Conservation (phyloP, 1,140 invertebrate genomes). For the Lepidostoma basale region DNA sequence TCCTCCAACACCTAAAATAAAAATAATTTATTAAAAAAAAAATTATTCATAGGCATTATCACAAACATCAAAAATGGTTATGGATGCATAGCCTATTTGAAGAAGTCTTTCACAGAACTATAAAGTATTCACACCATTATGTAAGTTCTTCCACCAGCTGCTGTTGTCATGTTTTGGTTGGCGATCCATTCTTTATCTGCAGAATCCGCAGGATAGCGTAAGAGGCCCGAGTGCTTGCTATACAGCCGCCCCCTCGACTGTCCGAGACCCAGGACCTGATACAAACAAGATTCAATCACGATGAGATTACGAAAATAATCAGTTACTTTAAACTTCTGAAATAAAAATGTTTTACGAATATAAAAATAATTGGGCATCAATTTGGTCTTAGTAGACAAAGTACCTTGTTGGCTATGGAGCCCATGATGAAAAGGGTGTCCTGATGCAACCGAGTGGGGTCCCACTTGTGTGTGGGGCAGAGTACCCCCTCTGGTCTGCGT, state of each 20-base stretch:
- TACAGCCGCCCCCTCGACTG: constrained; percentile 76
- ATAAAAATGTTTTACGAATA: background rate
- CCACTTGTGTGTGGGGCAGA: constrained; percentile 66
- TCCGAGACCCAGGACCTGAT: constrained; percentile 69
- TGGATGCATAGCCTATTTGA: background rate
- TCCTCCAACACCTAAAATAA: constrained; percentile 71
- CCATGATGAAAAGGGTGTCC: constrained; percentile 80
- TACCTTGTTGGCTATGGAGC: constrained; percentile 76
- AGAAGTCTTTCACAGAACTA: constrained; percentile 14
- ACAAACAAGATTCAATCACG: background rate
- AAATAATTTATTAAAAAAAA: constrained; percentile 16
- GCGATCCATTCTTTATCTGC: constrained; percentile 85
- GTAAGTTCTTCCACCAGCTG: constrained; percentile 79
- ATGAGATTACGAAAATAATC: background rate
- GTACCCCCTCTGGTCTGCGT: constrained; percentile 46
- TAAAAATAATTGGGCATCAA: background rate
- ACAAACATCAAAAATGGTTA: background rate
- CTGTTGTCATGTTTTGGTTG: constrained; percentile 75
- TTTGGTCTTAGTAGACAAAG: background rate
- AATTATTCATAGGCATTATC: background rate
- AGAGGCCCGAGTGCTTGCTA: constrained; percentile 77
- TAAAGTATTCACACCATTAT: constrained; percentile 62
- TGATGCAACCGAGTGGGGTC: constrained; percentile 71
- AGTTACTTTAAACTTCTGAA: background rate
- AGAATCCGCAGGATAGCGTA: constrained; percentile 79